Base-by-base conservation (phyloP, 2,888 invertebrate genomes). In the Bellardia bayeri region DNA sequence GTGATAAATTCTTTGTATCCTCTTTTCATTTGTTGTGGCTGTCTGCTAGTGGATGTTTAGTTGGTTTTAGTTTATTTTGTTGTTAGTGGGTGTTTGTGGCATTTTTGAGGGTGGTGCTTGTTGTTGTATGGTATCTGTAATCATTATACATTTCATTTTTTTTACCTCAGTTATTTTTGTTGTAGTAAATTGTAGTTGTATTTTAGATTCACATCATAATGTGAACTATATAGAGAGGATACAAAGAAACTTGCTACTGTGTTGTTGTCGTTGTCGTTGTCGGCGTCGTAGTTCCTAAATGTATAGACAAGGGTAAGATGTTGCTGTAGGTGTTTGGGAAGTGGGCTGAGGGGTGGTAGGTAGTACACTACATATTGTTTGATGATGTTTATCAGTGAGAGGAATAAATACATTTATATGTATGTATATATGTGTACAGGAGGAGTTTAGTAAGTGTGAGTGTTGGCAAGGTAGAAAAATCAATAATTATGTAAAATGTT, bases 1-100 rank as follows among this genome's bases (percentile, higher is more conserved):
- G 91, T 92, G 92, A 92, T 92, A 92, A 92, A 91, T 91, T 92
- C 90, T 91, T 69, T 8, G 87, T 89, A 89, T 89, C 89, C 89
- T 89, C 88, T 74, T 76, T 68, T 87, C 63, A 75, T 86, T 86
- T 78, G 85, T 87, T 86, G 87, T 81, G 82, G 61, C 82, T 63
- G 82, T 51, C 63, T 82, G 16, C 40, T 23, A 54, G 82, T 75
- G 68, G 74, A 82, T 82, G 82, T 74, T 82, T 74, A 66, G 16
- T 74, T 58, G 30, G 8, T 49, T 49, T 14, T 49, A 14, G 13
- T 49, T 49, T 13, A 30, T 23, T 6, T 75, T 82, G 40, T 61
- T 16, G 56, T 63, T 69, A 23, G 68, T 74, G 37, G 58, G 30
- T 66, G 23, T 56, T 64, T 40, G 64, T 42, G 4, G 30, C 7